phyloP scores from a whole-genome alignment of 2,797 vertebrate species.

The Mastacembelus armatus region DNA sequence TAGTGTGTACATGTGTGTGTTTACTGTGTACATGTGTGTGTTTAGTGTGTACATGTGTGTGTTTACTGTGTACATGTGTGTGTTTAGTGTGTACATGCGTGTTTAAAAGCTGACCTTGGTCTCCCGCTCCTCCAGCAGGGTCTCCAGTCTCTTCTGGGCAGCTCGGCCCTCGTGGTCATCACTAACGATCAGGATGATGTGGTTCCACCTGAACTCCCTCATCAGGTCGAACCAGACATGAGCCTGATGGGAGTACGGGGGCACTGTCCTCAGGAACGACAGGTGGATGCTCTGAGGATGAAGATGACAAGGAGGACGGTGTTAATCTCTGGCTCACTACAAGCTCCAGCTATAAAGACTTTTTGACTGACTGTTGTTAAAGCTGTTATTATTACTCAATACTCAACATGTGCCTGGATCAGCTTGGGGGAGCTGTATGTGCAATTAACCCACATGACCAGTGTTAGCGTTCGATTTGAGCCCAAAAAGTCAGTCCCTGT shows the following conservation, averaged over 20 bases:
- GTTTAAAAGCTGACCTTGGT: conserved; percentile 89
- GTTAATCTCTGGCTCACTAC: too few species aligned
- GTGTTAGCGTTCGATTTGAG: too few species aligned
- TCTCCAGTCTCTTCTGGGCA: conserved; percentile 95
- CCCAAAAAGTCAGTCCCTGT: too few species aligned
- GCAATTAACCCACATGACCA: too few species aligned
- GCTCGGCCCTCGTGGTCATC: conserved; percentile 96
- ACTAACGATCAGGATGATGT: conserved; percentile 94
- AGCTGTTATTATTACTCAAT: too few species aligned
- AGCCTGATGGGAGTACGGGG: conserved; percentile 95
- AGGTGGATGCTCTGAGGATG: conserved; percentile 93
- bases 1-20: too few species aligned
- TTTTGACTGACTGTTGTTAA: too few species aligned
- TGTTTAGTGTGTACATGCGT: neutral
- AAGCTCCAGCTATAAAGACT: too few species aligned
- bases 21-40: neutral
- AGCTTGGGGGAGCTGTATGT: too few species aligned
- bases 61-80: neutral
- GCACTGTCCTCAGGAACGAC: conserved; percentile 94
- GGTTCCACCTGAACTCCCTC: conserved; percentile 95
- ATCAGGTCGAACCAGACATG: conserved; percentile 98
- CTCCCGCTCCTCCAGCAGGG: conserved; percentile 93
- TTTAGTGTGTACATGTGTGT: neutral
- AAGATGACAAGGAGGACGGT: too few species aligned
- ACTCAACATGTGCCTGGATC: too few species aligned